Evolutionary conservation across 2,888 invertebrate species (phyloP).

Genomic region (Dolichopus griseipennis): DNA sequence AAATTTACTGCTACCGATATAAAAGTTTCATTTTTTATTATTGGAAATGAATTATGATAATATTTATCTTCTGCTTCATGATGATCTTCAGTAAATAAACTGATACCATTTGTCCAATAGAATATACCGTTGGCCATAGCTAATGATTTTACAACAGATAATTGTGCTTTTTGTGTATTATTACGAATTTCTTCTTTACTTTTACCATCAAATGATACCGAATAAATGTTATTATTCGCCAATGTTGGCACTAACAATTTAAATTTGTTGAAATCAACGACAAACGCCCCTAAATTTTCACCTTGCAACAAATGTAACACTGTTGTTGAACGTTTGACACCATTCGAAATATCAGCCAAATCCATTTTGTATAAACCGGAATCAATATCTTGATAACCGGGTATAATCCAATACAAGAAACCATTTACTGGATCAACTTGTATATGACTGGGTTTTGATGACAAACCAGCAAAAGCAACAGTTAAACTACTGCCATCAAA

Average conservation of each 20-base stretch:
- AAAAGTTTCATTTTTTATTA: constrained; percentile 43
- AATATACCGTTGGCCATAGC: constrained; percentile 68
- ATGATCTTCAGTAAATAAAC: constrained; percentile 71
- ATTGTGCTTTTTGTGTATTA: constrained; percentile 67
- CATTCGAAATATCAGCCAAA: constrained; percentile 65
- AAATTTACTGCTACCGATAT: constrained; percentile 51
- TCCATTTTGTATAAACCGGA: constrained; percentile 69
- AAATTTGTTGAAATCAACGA: constrained; percentile 74
- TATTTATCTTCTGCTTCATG: constrained; percentile 59
- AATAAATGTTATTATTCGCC: constrained; percentile 64
- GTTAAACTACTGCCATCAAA: constrained; percentile 63
- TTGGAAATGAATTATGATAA: constrained; percentile 66
- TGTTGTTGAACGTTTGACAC: constrained; percentile 58
- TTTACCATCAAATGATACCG: constrained; percentile 73
- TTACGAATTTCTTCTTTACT: constrained; percentile 62
- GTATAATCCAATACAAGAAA: constrained; percentile 70
- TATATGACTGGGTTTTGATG: constrained; percentile 64
- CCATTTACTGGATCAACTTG: constrained; percentile 91
- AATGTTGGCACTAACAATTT: constrained; percentile 68
- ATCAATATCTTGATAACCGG: constrained; percentile 42
- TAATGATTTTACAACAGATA: constrained; percentile 64
- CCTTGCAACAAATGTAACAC: constrained; percentile 54
- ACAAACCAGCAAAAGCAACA: constrained; percentile 61
- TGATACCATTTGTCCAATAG: constrained; percentile 76
- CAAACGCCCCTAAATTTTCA: constrained; percentile 66